Evolutionary conservation across 2,797 vertebrate genomes (phyloP), one percentile per base, ranked within the genome.

Genomic region (Poeciliopsis infans): DNA sequence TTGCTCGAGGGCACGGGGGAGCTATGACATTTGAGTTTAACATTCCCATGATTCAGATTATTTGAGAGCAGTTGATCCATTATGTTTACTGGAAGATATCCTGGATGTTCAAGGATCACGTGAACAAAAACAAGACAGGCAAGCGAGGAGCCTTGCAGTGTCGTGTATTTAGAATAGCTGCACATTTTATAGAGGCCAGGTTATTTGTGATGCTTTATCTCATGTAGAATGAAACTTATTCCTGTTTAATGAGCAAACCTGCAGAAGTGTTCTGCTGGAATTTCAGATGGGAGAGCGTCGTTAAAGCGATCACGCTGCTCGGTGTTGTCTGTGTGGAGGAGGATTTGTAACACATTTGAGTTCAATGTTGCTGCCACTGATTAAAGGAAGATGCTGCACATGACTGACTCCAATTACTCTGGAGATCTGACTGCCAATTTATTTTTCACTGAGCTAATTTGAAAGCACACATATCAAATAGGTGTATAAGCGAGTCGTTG

Each of bases 11-110:
- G 69, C 59, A 83, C n/a, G 31, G 89, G 91, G 85, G 90, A 87
- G 89, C 86, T n/a, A 23, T 79, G 88, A 86, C 84, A 86, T 92
- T 87, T 86, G 75, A 76, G 31, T 78, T 79, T 79, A 88, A 78
- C 83, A 74, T 92, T 92, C 89, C 88, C 91, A 90, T 88, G 88
- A 89, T 61, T 90, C 82, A 84, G 61, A 83, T 78, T 51, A 59
- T 47, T 46, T 77, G 70, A 47, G 64, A 76, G 64, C 41, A 51
- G 57, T 83, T 36, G 15, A 39, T 83, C 28, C 41, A 39, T n/a
- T 72, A 41, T 15, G 31, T 84, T 76, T 69, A 47, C 39, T 57
- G 59, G 71, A 78, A 79, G 77, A 80, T 57, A 53, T 80, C 23
- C 71, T 66, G 77, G 59, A 75, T 43, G 36, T 33, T 55, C 25